A percentile compares a stretch with the other conserved stretches of the same genome.
Evolutionary conservation across 2,888 invertebrate genomes (phyloP).

Genomic region (Phlogophora meticulosa): DNA sequence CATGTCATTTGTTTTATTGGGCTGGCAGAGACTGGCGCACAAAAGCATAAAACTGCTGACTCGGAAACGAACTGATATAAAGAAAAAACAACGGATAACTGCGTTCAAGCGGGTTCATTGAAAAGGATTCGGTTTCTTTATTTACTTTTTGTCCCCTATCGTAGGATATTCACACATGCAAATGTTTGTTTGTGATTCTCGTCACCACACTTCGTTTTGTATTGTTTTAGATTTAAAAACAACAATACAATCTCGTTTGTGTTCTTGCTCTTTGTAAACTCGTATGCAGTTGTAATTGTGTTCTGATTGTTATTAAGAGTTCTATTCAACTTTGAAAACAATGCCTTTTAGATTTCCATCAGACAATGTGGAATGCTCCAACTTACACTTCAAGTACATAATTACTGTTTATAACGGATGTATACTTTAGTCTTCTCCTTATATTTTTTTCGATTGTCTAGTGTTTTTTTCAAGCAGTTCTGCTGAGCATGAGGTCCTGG

Average conservation of each 20-base stretch:
- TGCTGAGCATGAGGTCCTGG: too few species aligned
- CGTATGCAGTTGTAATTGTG: not conserved
- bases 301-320: not conserved
- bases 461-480: not conserved
- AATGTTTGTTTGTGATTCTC: constrained; percentile 20
- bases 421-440: not conserved
- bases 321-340: not conserved
- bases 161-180: constrained; percentile 36
- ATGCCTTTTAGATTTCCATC: not conserved
- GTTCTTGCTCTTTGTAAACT: not conserved
- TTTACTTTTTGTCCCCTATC: constrained; percentile 37
- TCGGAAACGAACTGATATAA: constrained; percentile 38
- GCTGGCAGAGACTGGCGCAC: constrained; percentile 15
- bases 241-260: constrained; percentile 18
- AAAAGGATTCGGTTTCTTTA: constrained; percentile 27
- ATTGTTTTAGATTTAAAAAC: constrained; percentile 17
- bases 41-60: constrained; percentile 47
- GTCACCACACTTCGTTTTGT: constrained; percentile 4
- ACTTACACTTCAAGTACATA: not conserved
- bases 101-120: constrained; percentile 42
- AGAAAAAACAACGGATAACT: constrained; percentile 10
- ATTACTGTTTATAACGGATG: not conserved
- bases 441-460: not conserved
- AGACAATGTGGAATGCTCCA: not conserved
- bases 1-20: constrained; percentile 52